Percentiles rank a stretch among this genome's conserved stretches.
Evolutionary conservation across 2,113 vertebrate genomes (phyloP).

Genomic region (Uria lomvia): DNA sequence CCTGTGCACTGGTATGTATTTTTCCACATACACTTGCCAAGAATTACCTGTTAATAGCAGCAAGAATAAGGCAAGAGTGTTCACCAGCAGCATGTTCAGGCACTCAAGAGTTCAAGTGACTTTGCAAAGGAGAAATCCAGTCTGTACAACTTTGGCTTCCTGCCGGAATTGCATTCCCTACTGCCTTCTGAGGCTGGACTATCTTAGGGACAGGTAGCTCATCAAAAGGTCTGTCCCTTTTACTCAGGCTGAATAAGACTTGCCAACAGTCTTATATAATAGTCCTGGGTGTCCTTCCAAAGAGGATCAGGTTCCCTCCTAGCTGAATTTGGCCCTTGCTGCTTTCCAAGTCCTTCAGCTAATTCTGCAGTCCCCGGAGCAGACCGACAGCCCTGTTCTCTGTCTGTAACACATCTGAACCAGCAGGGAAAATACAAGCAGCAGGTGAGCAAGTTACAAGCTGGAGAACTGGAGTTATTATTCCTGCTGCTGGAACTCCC

Average conservation of each 20-base stretch:
- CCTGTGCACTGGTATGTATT: neutral
- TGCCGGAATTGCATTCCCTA: neutral
- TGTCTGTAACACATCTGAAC: neutral
- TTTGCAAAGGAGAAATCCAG: neutral
- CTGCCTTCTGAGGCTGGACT: neutral
- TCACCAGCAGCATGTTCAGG: neutral
- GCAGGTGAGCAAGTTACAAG: neutral
- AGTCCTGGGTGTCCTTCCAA: neutral
- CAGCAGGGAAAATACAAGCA: neutral
- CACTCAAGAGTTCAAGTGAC: neutral
- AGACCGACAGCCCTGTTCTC: neutral
- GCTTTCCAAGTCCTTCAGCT: neutral
- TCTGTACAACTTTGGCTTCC: neutral
- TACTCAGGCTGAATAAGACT: neutral
- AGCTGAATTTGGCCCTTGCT: neutral
- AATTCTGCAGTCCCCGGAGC: neutral
- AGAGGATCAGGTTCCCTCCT: neutral
- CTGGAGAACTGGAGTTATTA: neutral
- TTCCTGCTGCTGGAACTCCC: neutral
- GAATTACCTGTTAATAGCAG: neutral
- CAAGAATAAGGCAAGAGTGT: neutral
- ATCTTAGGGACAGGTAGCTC: neutral
- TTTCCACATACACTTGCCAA: neutral
- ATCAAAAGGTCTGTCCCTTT: neutral
- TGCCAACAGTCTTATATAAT: constrained; percentile 18